Conservation (phyloP, 2,888 invertebrate genomes). For the Caenorhabditis sinica region DNA sequence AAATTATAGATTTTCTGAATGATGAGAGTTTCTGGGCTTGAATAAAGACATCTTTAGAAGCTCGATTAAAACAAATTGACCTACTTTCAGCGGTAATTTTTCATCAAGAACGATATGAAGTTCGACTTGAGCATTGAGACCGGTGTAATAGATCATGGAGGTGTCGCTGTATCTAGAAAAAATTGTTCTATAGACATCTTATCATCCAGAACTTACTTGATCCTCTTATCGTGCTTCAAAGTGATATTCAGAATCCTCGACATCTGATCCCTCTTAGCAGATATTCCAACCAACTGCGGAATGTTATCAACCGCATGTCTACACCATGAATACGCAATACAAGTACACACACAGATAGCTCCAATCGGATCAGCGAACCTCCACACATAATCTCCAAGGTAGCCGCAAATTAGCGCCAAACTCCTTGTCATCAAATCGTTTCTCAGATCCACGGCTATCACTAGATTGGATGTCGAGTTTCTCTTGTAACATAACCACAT, state of each 20-base stretch:
- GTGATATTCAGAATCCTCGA: conserved; percentile 79
- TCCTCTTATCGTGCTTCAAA: conserved; percentile 77
- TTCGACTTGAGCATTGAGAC: conserved; percentile 84
- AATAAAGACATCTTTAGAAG: no score
- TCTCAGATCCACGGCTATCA: conserved; percentile 64
- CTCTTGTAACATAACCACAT: conserved; percentile 67
- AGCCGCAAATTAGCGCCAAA: conserved; percentile 85
- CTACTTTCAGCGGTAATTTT: conserved; percentile 84
- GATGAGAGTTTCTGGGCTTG: no score
- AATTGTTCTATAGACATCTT: no score
- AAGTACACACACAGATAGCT: conserved; percentile 84
- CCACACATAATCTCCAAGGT: conserved; percentile 83
- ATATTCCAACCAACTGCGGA: conserved; percentile 76
- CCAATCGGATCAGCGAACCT: conserved; percentile 85
- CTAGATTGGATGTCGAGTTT: conserved; percentile 59
- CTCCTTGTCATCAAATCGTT: conserved; percentile 67
- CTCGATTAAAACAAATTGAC: neutral
- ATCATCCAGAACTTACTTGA: conserved; percentile 49
- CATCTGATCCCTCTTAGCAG: conserved; percentile 78
- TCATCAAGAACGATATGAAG: conserved; percentile 84
- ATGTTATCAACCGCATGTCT: conserved; percentile 79
- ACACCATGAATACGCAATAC: conserved; percentile 80
- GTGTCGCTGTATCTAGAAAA: conserved; percentile 84
- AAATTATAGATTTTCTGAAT: no score
- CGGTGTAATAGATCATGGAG: conserved; percentile 85